Evolutionary conservation across 92 coral and sea anemone genomes (phyloP), one percentile per base, ranked within the genome.

Genomic region (Porites cylindrica): DNA sequence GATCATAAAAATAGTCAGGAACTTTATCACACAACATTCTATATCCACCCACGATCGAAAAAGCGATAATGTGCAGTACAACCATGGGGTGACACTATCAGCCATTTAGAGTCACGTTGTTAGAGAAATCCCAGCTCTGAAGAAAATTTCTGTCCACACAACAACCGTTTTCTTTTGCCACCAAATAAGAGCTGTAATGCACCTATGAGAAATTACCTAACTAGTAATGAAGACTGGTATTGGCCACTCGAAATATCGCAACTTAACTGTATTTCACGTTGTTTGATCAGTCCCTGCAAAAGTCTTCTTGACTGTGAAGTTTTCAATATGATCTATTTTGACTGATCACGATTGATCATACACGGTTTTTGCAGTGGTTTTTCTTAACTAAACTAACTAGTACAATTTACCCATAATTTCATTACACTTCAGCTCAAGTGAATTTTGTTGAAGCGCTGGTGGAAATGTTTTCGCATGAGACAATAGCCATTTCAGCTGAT

Each of bases 351-450:
- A 23, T 23, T 23, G 24, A 23, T 23, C 24, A 23, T 23, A 23
- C 24, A 23, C 1, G 24, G 24, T 23, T 23, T 23, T 23, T 23
- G 24, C 24, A 23, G 24, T 23, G 24, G 24, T 23, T 23, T 23
- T 23, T 11, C 73, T 6, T 16, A n/a, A 70, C 11, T 29, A 62
- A 87, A 87, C 52, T 29, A 79, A 73, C 79, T 2, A 32, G 53
- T 47, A 52, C 14, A n/a, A 14, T 23, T 24, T 59, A 78, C 5
- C 21, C 59, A 4, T 72, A 79, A 29, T 79, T 79, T 19, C 80
- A 87, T 13, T 87, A 24, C 62, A 64, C 76, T 12, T 87, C 59
- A 18, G 72, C 90, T 24, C 67, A 82, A 58, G 86, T 79, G 19
- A 86, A 86, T 23, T 78, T 51, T 56, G 77, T 73, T n/a, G 38